These are phyloP conservation scores for Spilarctia lutea DNA, from an alignment of 2,888 invertebrate genomes.

Conservation along the genomic window DNA sequence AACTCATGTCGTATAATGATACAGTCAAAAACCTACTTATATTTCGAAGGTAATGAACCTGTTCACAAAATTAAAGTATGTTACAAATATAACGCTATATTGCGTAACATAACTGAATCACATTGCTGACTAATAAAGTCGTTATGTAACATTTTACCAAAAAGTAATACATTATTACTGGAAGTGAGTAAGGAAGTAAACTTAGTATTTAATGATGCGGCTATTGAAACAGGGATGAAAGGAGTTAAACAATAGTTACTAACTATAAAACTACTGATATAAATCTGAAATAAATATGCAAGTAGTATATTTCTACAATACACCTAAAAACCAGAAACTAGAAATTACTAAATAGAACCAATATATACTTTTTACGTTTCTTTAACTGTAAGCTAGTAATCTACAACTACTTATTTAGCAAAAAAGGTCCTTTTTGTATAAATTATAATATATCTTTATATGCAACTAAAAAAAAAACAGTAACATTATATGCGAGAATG, in stretches of 20 bases:
- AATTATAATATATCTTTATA: no score
- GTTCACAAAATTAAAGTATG: background rate
- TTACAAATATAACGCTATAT: background rate
- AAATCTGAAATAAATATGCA: no score
- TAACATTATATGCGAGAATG: no score
- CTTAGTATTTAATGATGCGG: background rate
- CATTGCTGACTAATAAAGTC: background rate
- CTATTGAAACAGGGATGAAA: conserved; percentile 15
- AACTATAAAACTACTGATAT: background rate
- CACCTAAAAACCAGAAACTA: background rate
- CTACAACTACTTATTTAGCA: no score
- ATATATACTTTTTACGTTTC: background rate
- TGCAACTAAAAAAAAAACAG: no score
- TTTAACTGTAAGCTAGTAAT: no score
- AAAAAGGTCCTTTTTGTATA: no score
- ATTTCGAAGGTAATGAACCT: background rate
- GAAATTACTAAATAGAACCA: background rate
- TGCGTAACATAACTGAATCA: background rate
- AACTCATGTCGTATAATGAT: background rate
- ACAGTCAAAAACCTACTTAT: background rate
- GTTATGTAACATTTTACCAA: conserved; percentile 28
- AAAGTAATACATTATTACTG: conserved; percentile 4
- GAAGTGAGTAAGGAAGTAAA: conserved; percentile 24
- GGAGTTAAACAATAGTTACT: conserved; percentile 6
- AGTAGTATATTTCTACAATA: background rate